Conservation (phyloP, 2,113 vertebrate species). For the Rhabdornis inornatus region DNA sequence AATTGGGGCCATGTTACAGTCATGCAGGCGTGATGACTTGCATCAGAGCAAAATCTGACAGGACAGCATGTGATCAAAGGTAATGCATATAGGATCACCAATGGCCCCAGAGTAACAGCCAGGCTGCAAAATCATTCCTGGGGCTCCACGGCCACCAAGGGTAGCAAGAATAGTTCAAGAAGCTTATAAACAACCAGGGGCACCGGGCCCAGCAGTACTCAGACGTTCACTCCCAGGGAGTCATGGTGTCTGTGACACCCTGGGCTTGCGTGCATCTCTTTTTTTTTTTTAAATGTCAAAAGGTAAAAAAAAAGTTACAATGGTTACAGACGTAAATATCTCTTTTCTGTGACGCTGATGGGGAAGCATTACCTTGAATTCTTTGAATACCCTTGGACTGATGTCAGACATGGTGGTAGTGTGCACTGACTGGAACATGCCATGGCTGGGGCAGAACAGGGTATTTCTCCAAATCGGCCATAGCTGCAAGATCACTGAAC, state of each 20-base stretch:
- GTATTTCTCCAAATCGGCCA: neutral
- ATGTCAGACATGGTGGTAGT: neutral
- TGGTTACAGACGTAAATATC: neutral
- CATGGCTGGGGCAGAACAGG: neutral
- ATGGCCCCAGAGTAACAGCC: neutral
- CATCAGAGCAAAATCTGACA: conserved; percentile 67
- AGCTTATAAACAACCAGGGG: conserved; percentile 38
- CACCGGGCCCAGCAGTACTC: neutral
- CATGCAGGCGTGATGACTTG: conserved; percentile 38
- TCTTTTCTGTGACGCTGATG: neutral
- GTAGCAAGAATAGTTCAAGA: conserved; percentile 35
- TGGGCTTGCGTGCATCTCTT: neutral
- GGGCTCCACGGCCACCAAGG: neutral
- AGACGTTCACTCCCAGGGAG: neutral
- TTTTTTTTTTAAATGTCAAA: neutral
- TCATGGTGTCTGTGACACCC: neutral
- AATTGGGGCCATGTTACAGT: conserved; percentile 63
- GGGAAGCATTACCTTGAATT: neutral
- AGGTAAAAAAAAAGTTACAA: neutral
- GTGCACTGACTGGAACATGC: neutral
- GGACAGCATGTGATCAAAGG: conserved; percentile 63
- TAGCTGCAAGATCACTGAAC: neutral
- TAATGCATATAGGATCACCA: conserved; percentile 27
- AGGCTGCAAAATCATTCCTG: neutral
- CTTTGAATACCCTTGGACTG: neutral